Base-by-base conservation (phyloP, 2,888 invertebrate species). In the Idaea biselata region DNA sequence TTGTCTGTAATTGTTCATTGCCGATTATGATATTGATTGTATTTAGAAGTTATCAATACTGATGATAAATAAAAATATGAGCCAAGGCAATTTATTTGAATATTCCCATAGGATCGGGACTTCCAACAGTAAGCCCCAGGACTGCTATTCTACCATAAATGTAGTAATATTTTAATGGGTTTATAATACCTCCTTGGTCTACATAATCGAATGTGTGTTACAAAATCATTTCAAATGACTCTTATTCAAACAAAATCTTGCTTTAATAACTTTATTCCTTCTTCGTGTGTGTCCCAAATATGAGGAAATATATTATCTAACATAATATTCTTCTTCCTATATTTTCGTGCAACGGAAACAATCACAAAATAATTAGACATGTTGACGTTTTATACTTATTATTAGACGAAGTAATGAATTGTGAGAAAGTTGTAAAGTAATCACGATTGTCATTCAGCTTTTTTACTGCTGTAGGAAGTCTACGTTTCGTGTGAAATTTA, bases 351-450 rank as follows among this genome's bases (percentile, higher is more conserved):
- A 63, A 58, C 71, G 82, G 78, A 82, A 81, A 75, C 71, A 64
- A 88, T 87, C 82, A 80, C 71, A 69, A 81, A 81, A 85, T 86
- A 87, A 87, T 87, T 85, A 79, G 75, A 76, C 60, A 65, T 68
- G 63, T 69, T 71, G 71, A 62, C 67, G 67, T 71, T 77, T 77
- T 72, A 76, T 79, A 78, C 71, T 73, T 74, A 76, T 78, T 73
- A 75, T 82, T 79, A 74, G 72, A 69, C 7, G 64, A 75, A 74
- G 72, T 79, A 82, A 84, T 83, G 77, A 80, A 81, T 81, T 82
- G 85, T 87, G 83, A 78, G 83, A 87, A 80, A 81, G 73, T 77
- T 76, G 60, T 64, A 57, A 63, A 67, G 61, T 59, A 54, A 60
- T 61, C 58, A 58, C 60, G 58, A 58, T 64, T 63, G 58, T 65